phyloP scores from a whole-genome alignment of 1,140 invertebrate genomes.

The Myzus persicae region DNA sequence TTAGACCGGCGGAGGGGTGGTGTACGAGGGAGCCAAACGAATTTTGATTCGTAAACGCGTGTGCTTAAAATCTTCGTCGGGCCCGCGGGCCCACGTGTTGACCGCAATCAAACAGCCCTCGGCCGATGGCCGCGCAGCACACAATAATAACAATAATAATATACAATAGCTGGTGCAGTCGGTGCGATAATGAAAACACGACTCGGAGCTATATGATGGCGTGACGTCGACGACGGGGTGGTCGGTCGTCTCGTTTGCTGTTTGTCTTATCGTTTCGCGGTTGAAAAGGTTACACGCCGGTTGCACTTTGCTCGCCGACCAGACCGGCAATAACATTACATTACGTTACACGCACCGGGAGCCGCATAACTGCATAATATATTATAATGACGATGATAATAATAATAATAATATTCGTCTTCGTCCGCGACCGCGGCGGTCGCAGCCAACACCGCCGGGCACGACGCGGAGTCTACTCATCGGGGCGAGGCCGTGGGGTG shows the following conservation, averaged over 20 bases:
- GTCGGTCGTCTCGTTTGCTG: slow-evolving; percentile 7
- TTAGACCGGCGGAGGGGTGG: background rate
- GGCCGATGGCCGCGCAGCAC: background rate
- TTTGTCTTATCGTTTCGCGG: slow-evolving; percentile 56
- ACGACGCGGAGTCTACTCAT: background rate
- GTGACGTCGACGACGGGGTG: background rate
- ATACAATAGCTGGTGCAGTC: background rate
- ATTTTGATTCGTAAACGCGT: background rate
- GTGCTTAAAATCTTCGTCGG: background rate
- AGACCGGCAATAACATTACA: background rate
- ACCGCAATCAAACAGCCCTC: background rate
- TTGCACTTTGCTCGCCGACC: background rate
- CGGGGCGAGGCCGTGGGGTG: background rate
- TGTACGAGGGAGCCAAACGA: background rate
- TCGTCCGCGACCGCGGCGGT: too few relatives aligned
- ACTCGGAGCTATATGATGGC: background rate
- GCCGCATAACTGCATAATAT: background rate
- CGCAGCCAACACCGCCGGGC: background rate
- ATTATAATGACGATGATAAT: background rate
- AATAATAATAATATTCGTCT: background rate
- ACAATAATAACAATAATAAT: background rate
- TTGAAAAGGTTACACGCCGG: slow-evolving; percentile 41
- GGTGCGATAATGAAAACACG: slow-evolving; percentile 4
- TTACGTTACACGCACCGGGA: too few relatives aligned
- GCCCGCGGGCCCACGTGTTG: background rate